These are phyloP conservation scores for Orthosia incerta DNA, from an alignment of 2,888 invertebrate genomes.

Conservation along the genomic window DNA sequence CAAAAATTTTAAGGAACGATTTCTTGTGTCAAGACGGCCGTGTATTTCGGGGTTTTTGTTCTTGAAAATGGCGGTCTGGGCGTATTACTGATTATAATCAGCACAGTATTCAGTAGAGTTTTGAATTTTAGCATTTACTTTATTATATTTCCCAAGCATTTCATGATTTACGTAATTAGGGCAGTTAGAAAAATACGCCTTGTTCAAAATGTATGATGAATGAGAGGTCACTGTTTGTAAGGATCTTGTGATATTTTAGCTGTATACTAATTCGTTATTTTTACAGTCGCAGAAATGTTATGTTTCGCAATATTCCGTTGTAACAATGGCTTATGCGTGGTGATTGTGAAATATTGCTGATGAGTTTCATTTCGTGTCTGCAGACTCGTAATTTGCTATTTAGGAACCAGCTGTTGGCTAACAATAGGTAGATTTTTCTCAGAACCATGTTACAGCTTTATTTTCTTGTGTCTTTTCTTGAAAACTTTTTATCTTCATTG, in stretches of 20 bases:
- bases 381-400: constrained; percentile 10
- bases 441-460: background rate
- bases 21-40: constrained; percentile 76
- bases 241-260: constrained; percentile 49
- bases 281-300: constrained; percentile 35
- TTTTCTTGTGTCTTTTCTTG: background rate
- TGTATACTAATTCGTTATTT: constrained; percentile 33
- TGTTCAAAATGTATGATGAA: constrained; percentile 58
- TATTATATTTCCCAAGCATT: constrained; percentile 18
- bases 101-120: constrained; percentile 37
- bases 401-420: constrained; percentile 47
- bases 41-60: constrained; percentile 83
- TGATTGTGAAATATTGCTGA: constrained; percentile 50
- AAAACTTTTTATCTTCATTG: background rate
- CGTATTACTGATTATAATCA: constrained; percentile 71
- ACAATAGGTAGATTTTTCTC: constrained; percentile 9
- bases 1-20: constrained; percentile 62
- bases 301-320: constrained; percentile 55
- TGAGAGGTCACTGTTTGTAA: constrained; percentile 64
- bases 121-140: constrained; percentile 2
- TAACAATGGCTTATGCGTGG: constrained; percentile 41
- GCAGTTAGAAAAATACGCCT: constrained; percentile 48
- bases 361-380: constrained; percentile 24
- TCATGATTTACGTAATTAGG: constrained; percentile 66
- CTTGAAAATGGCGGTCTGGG: constrained; percentile 85